Evolutionary conservation across 2,888 invertebrate genomes (phyloP).

Genomic region (Scaptomyza parva): DNA sequence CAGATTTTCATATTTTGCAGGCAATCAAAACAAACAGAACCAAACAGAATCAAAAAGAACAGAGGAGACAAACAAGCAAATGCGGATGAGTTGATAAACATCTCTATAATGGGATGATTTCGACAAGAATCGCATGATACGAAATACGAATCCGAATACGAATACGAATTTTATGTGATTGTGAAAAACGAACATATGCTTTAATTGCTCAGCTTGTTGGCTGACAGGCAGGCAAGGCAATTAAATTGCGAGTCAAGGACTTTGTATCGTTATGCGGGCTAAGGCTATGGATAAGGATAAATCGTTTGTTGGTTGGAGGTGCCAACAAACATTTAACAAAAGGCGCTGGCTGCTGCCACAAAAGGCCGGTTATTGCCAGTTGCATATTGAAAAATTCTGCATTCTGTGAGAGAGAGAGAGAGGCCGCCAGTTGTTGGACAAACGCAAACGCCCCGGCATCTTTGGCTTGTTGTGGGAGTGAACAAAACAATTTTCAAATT

Average conservation of each 20-base stretch:
- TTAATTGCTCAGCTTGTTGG: conserved; percentile 73
- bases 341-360: conserved; percentile 5
- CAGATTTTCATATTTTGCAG: conserved; percentile 54
- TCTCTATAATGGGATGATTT: conserved; percentile 80
- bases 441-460: conserved; percentile 51
- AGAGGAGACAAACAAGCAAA: conserved; percentile 51
- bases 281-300: conserved; percentile 39
- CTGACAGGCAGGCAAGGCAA: conserved; percentile 48
- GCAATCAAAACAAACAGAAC: conserved; percentile 56
- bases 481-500: conserved; percentile 76
- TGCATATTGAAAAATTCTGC: conserved; percentile 1
- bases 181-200: conserved; percentile 62
- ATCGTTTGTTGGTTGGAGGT: conserved; percentile 43
- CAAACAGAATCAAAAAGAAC: conserved; percentile 8
- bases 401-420: too few species aligned
- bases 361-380: conserved; percentile 19
- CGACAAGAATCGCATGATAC: conserved; percentile 49
- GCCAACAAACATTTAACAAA: conserved; percentile 61
- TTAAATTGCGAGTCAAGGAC: conserved; percentile 56
- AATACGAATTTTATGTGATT: conserved; percentile 18
- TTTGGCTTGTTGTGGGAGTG: conserved; percentile 51
- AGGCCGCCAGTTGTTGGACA: conserved; percentile 70
- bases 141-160: conserved; percentile 11
- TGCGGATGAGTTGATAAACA: conserved; percentile 71
- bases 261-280: conserved; percentile 58